Conservation (phyloP, 2,113 vertebrate species). For the Phylloscopus whistleri region DNA sequence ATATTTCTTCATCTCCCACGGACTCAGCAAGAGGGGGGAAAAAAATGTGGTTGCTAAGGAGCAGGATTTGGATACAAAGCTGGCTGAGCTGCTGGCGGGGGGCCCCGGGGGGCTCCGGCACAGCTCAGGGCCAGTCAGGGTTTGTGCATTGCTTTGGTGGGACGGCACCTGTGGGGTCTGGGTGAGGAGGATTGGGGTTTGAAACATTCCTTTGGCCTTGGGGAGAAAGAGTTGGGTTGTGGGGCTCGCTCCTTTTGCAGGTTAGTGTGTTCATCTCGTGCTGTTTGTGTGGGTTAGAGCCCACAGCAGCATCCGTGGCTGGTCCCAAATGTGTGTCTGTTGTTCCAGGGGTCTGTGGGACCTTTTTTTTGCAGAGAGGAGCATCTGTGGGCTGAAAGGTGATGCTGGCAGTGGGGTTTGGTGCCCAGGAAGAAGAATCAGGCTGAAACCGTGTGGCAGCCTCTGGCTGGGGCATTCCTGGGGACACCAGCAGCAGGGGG, state of each 20-base stretch:
- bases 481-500: neutral
- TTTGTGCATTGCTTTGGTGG: neutral
- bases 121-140: neutral
- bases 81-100: neutral
- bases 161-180: neutral
- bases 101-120: neutral
- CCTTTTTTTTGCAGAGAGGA: neutral
- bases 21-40: neutral
- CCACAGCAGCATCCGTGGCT: rapidly evolving
- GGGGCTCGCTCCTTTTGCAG: rapidly evolving
- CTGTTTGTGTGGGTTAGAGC: neutral
- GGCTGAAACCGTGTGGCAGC: rapidly evolving
- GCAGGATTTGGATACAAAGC: conserved; percentile 55
- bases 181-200: neutral
- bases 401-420: neutral
- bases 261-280: neutral
- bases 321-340: rapidly evolving
- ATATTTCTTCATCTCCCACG: conserved; percentile 39
- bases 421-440: neutral
- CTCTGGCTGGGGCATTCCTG: neutral
- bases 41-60: conserved; percentile 60
- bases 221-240: neutral
- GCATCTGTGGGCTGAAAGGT: neutral
- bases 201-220: neutral
- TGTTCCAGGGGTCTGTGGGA: neutral